Evolutionary conservation across 1,140 invertebrate genomes (phyloP).

Genomic region (Dufourea novaeangliae): DNA sequence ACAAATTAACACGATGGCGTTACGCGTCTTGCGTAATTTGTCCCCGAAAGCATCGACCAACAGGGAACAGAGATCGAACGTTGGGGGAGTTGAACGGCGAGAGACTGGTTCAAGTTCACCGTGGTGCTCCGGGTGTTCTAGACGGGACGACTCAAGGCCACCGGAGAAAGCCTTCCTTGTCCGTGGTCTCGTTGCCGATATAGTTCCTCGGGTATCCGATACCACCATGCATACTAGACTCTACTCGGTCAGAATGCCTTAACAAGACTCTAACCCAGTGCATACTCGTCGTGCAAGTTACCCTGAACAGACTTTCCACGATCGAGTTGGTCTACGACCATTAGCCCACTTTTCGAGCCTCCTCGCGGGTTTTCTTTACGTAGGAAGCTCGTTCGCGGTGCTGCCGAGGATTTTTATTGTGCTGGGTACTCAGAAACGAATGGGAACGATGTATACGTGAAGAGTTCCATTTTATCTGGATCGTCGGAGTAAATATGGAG

Average conservation of each 20-base stretch:
- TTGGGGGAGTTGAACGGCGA: slow-evolving; percentile 63
- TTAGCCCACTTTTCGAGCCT: background rate
- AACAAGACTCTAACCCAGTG: slow-evolving; percentile 20
- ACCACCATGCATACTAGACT: slow-evolving; percentile 33
- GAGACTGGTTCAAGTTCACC: slow-evolving; percentile 80
- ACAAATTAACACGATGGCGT: too few relatives aligned
- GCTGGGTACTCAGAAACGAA: too few relatives aligned
- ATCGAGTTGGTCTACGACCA: background rate
- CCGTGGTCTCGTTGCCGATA: slow-evolving; percentile 57
- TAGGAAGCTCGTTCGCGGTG: too few relatives aligned
- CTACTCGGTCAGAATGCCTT: slow-evolving; percentile 39
- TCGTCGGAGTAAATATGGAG: too few relatives aligned
- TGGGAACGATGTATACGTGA: too few relatives aligned
- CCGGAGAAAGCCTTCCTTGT: slow-evolving; percentile 72
- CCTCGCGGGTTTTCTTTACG: background rate
- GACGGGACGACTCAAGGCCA: slow-evolving; percentile 73
- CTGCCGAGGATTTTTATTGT: too few relatives aligned
- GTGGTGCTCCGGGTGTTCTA: slow-evolving; percentile 69
- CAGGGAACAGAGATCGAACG: slow-evolving; percentile 8
- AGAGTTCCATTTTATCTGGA: too few relatives aligned
- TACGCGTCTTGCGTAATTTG: slow-evolving; percentile 16
- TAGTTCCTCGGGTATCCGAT: slow-evolving; percentile 46
- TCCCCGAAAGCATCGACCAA: slow-evolving; percentile 7
- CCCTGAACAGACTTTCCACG: background rate
- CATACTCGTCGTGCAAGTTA: background rate